A percentile compares a stretch with the other conserved stretches of the same genome.
These are phyloP conservation scores for Drosophila recens DNA, from an alignment of 2,888 invertebrate species.

Conservation along the genomic window DNA sequence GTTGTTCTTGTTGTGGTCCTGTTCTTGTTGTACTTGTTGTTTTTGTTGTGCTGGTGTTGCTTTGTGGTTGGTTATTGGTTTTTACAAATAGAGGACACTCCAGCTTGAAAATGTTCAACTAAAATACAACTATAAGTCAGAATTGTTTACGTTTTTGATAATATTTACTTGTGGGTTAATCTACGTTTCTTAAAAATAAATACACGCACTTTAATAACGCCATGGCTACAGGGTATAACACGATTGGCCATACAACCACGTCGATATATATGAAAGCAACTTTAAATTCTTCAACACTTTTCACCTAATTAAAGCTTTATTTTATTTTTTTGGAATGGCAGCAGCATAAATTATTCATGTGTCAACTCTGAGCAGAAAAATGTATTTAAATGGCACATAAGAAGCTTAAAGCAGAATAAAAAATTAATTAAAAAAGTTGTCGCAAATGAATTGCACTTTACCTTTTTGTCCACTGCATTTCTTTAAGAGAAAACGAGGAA, in stretches of 20 bases:
- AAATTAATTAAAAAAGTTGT: not conserved
- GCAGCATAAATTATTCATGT: constrained; percentile 5
- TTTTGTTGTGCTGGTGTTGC: constrained; percentile 45
- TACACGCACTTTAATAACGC: not conserved
- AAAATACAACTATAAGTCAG: not conserved
- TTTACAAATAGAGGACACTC: constrained; percentile 20
- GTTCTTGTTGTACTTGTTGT: constrained; percentile 46
- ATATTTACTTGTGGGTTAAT: too few species aligned
- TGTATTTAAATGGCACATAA: constrained; percentile 30
- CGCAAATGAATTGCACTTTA: not conserved
- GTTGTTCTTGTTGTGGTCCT: constrained; percentile 41
- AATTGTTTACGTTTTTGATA: not conserved
- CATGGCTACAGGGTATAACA: not conserved
- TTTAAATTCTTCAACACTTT: constrained; percentile 11
- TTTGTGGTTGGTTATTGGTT: constrained; percentile 52
- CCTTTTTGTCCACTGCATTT: not conserved
- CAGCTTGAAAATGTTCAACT: not conserved
- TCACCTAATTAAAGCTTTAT: constrained; percentile 23
- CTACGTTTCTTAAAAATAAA: not conserved
- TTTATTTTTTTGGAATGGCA: not conserved
- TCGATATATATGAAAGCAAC: constrained; percentile 1
- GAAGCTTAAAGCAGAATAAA: constrained; percentile 32
- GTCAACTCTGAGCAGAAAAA: constrained; percentile 9
- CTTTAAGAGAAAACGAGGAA: not conserved
- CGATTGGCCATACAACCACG: not conserved